Base-by-base conservation (phyloP, 2,113 vertebrate species). In the Leucosticte australis region DNA sequence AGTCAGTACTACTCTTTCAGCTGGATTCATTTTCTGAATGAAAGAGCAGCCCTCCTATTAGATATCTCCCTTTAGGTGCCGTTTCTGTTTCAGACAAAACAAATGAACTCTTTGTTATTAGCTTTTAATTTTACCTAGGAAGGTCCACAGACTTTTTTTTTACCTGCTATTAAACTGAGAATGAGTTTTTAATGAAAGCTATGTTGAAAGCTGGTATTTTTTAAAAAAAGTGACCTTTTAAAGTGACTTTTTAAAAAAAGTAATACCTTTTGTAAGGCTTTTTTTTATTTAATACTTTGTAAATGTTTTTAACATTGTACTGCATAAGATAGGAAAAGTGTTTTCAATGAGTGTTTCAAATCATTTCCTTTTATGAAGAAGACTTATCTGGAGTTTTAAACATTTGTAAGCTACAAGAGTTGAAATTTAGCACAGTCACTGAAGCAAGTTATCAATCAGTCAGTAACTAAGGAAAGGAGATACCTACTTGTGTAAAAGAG, bases 21-120 rank as follows among this genome's bases (percentile, higher is more conserved):
- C 10, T 90, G 65, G 88, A 69, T 82, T 87, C 2, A 35, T 37
- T 87, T 92, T 94, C 64, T 87, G 6, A 95, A n/a, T 57, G 46
- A 55, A 87, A 74, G 18, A 77, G 19, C 13, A 90, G 33, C 19
- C 39, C 82, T 87, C 23, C n/a, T 80, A 18, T 70, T 69, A 70
- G 15, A 46, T 41, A n/a, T 31, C 18, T 90, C 20, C 31, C 13
- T 88, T 92, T 63, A 76, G 90, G 15, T 3, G 13, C 4, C 15
- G 49, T 86, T 74, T 93, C 52, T 68, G 2, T 90, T 85, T 90
- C 56, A 62, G 44, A 56, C 12, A 60, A 85, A 95, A 60, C 28
- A 83, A 83, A 87, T 55, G 4, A 71, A 62, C 7, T 77, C 49
- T 64, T 68, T 85, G 16, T 79, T 55, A 68, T 28, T 62, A 37